Percentiles rank a stretch among this genome's conserved stretches.
Evolutionary conservation across 2,797 vertebrate genomes (phyloP).

Genomic region (Mastacembelus armatus): DNA sequence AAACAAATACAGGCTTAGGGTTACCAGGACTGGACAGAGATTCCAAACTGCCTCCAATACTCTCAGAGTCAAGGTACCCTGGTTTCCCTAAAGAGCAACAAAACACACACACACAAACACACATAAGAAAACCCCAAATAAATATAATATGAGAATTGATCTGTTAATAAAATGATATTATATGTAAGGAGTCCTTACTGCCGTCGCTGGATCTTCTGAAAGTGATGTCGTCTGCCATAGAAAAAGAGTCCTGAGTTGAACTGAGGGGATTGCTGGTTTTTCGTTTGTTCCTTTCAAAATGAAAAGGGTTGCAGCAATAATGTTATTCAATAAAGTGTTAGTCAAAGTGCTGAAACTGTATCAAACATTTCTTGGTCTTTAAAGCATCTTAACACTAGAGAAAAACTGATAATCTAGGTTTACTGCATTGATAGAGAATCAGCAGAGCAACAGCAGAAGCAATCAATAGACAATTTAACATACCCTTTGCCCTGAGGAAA

Average conservation of each 20-base stretch:
- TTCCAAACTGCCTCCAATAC: slow-evolving; percentile 87
- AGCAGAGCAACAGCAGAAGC: not conserved
- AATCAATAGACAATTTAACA: not conserved
- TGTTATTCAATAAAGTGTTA: not conserved
- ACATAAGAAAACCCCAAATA: not conserved
- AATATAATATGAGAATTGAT: not conserved
- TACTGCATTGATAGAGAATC: no score
- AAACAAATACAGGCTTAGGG: slow-evolving; percentile 2
- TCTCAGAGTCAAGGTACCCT: slow-evolving; percentile 86
- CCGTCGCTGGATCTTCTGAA: slow-evolving; percentile 60
- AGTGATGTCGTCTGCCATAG: slow-evolving; percentile 67
- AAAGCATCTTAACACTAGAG: no score
- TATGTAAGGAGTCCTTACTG: slow-evolving; percentile 61
- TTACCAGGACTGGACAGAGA: slow-evolving; percentile 93
- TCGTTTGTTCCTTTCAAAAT: slow-evolving; percentile 66
- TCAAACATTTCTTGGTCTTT: not conserved
- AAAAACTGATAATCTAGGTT: not conserved
- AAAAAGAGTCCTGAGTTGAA: slow-evolving; percentile 59
- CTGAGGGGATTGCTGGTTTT: slow-evolving; percentile 74
- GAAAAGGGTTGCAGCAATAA: slow-evolving; percentile 5
- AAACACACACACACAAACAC: no score
- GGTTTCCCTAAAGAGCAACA: slow-evolving; percentile 64
- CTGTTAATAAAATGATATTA: not conserved
- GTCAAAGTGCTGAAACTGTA: not conserved
- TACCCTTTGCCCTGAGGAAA: slow-evolving; percentile 69